Conservation (phyloP, 2,113 vertebrate species). For the Nesoenas mayeri region DNA sequence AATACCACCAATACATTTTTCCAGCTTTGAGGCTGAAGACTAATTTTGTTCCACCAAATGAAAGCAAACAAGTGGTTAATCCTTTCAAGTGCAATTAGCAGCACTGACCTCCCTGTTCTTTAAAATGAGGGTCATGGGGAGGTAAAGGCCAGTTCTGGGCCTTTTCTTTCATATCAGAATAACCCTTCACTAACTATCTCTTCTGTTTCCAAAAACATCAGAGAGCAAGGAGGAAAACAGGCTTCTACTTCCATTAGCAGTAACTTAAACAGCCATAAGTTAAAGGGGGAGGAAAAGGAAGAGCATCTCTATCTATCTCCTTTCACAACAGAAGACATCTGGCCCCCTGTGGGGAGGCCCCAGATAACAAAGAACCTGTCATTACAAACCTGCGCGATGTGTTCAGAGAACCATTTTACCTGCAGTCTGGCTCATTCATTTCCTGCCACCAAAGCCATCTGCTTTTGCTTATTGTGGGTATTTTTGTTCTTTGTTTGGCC, state of each 20-base stretch:
- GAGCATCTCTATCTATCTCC: conserved; percentile 57
- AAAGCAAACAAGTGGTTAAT: conserved; percentile 50
- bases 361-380: conserved; percentile 68
- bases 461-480: conserved; percentile 64
- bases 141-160: conserved; percentile 48
- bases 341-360: conserved; percentile 46
- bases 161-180: conserved; percentile 35
- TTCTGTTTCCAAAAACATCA: conserved; percentile 58
- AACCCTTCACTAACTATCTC: conserved; percentile 16
- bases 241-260: conserved; percentile 60
- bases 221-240: conserved; percentile 37
- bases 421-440: conserved; percentile 58
- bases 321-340: conserved; percentile 61
- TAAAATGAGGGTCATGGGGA: conserved; percentile 53
- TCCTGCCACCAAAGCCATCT: conserved; percentile 65
- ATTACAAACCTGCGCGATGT: conserved; percentile 11
- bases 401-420: conserved; percentile 59
- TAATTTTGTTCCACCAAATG: neutral
- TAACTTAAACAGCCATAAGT: conserved; percentile 69
- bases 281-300: conserved; percentile 64
- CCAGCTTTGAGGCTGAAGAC: neutral
- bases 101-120: conserved; percentile 29
- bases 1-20: neutral
- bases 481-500: conserved; percentile 60
- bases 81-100: conserved; percentile 58